Conservation (phyloP, 2,113 vertebrate species). For the Notarius quadriscutis region DNA sequence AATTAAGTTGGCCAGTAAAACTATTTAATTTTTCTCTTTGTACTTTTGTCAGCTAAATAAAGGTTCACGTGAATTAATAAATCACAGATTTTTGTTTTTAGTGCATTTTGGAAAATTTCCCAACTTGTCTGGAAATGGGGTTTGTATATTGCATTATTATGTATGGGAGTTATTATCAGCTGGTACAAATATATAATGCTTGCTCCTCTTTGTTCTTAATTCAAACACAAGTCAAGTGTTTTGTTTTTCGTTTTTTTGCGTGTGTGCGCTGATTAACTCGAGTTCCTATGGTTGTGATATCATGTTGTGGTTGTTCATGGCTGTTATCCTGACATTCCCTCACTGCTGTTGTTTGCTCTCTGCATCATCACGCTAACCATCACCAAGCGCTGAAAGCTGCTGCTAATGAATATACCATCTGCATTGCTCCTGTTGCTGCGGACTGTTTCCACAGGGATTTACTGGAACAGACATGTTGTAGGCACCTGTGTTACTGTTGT, state of each 20-base stretch:
- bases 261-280: constrained; percentile 32
- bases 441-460: not conserved
- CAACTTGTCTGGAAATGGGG: no score
- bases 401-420: constrained; percentile 27
- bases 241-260: not conserved
- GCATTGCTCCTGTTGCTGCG: not conserved
- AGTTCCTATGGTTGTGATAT: constrained; percentile 27
- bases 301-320: constrained; percentile 22
- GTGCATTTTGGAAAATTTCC: no score
- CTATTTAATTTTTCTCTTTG: no score
- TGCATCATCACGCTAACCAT: constrained; percentile 2
- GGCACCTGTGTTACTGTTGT: constrained; percentile 36
- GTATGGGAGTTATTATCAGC: constrained; percentile 21
- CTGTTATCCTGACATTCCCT: constrained; percentile 33
- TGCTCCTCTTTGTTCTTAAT: constrained; percentile 36
- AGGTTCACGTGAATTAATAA: no score
- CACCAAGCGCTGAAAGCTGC: constrained; percentile 4
- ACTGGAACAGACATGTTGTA: constrained; percentile 16
- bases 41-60: no score
- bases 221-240: constrained; percentile 6
- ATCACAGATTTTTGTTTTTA: no score
- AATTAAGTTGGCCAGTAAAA: no score
- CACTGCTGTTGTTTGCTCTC: constrained; percentile 26
- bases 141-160: not conserved
- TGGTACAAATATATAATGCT: constrained; percentile 34